Evolutionary conservation across 2,113 vertebrate genomes (phyloP).

Genomic region (Gymnocephalus cernua): DNA sequence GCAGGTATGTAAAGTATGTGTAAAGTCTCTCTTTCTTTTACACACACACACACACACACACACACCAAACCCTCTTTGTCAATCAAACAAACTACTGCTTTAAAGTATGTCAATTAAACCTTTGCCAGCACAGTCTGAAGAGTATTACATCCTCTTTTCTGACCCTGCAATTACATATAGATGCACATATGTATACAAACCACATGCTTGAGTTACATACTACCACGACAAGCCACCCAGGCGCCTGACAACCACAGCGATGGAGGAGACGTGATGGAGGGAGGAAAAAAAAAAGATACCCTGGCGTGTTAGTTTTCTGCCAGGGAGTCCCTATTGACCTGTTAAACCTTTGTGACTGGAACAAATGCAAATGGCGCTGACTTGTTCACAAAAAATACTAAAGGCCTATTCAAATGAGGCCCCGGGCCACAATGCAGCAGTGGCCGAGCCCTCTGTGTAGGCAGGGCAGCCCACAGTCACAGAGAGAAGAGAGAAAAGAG

Average conservation of each 20-base stretch:
- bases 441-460: slow-evolving; percentile 80
- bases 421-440: slow-evolving; percentile 88
- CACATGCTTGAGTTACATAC: slow-evolving; percentile 67
- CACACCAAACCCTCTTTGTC: slow-evolving; percentile 29
- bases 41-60: background rate
- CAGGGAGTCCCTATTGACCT: slow-evolving; percentile 93
- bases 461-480: slow-evolving; percentile 79
- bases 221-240: slow-evolving; percentile 48
- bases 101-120: slow-evolving; percentile 77
- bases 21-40: background rate
- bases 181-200: slow-evolving; percentile 51
- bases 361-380: slow-evolving; percentile 96
- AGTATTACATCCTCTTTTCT: slow-evolving; percentile 64
- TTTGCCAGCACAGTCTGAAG: slow-evolving; percentile 65
- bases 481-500: slow-evolving; percentile 64
- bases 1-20: slow-evolving; percentile 4
- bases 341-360: slow-evolving; percentile 96
- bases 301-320: slow-evolving; percentile 82
- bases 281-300: slow-evolving; percentile 61
- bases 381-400: slow-evolving; percentile 91
- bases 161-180: slow-evolving; percentile 31
- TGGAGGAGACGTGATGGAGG: slow-evolving; percentile 63
- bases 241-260: slow-evolving; percentile 73
- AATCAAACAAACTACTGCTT: slow-evolving; percentile 56
- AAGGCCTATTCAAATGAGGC: slow-evolving; percentile 92